phyloP scores from a whole-genome alignment of 2,888 invertebrate species.

The Onchidella celtica region DNA sequence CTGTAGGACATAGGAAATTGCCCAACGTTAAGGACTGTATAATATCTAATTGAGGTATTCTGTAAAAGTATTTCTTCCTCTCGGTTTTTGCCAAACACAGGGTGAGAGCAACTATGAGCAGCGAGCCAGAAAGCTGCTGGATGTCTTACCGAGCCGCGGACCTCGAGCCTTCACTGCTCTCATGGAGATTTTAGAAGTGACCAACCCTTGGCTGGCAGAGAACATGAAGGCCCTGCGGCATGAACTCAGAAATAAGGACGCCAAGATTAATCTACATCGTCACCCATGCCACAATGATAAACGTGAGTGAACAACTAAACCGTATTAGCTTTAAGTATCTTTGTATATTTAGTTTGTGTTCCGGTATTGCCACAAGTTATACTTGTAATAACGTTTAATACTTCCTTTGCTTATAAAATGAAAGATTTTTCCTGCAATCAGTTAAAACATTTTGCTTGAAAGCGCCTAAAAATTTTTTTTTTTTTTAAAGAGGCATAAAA shows the following conservation, averaged over 20 bases:
- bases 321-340: too few relatives aligned
- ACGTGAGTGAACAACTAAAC: neutral
- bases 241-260: constrained; percentile 50
- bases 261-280: constrained; percentile 50
- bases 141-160: constrained; percentile 64
- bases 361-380: too few relatives aligned
- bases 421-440: too few relatives aligned
- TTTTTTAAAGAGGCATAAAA: too few relatives aligned
- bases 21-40: too few relatives aligned
- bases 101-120: constrained; percentile 51
- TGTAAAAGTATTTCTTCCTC: neutral
- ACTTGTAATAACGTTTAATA: too few relatives aligned
- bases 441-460: too few relatives aligned
- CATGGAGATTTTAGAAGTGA: constrained; percentile 60
- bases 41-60: too few relatives aligned
- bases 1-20: too few relatives aligned
- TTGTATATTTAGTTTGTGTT: too few relatives aligned
- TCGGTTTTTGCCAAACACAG: constrained; percentile 33
- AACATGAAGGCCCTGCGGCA: constrained; percentile 50
- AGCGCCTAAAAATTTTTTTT: too few relatives aligned
- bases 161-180: constrained; percentile 65
- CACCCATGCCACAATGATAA: constrained; percentile 36
- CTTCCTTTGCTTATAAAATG: too few relatives aligned
- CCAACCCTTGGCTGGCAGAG: constrained; percentile 66
- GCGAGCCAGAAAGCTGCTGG: constrained; percentile 62